Conservation (phyloP, 2,797 vertebrate genomes). For the Sebastes hubbsi region DNA sequence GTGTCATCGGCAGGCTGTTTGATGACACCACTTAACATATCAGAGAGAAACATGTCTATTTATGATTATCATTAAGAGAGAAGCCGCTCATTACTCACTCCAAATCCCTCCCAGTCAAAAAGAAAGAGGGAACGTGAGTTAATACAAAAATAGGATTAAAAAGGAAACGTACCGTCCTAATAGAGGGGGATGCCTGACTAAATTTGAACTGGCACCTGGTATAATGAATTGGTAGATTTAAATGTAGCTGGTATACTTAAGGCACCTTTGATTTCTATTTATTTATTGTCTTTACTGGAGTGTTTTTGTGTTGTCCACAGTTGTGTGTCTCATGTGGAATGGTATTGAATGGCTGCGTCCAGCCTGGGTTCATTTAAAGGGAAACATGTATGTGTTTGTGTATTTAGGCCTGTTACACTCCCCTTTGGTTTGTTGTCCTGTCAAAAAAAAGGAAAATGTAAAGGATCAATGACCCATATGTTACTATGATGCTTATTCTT, state of each 20-base stretch:
- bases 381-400: not conserved
- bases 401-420: not conserved
- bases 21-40: not conserved
- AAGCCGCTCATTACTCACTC: not conserved
- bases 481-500: no score
- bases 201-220: no score
- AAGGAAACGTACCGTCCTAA: no score
- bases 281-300: no score
- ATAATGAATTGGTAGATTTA: no score
- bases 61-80: not conserved
- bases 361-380: not conserved
- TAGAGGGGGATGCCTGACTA: no score
- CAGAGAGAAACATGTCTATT: not conserved
- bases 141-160: no score
- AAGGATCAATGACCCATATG: no score
- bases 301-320: no score
- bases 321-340: not conserved
- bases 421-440: not conserved
- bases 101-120: not conserved
- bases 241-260: no score
- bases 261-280: no score
- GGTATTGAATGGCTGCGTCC: not conserved
- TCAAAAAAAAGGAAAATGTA: no score
- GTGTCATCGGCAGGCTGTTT: not conserved
- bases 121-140: not conserved